Percentiles rank a stretch among this genome's conserved stretches.
Evolutionary conservation across 2,888 invertebrate genomes (phyloP).

Genomic region (Lumbricus terrestris): DNA sequence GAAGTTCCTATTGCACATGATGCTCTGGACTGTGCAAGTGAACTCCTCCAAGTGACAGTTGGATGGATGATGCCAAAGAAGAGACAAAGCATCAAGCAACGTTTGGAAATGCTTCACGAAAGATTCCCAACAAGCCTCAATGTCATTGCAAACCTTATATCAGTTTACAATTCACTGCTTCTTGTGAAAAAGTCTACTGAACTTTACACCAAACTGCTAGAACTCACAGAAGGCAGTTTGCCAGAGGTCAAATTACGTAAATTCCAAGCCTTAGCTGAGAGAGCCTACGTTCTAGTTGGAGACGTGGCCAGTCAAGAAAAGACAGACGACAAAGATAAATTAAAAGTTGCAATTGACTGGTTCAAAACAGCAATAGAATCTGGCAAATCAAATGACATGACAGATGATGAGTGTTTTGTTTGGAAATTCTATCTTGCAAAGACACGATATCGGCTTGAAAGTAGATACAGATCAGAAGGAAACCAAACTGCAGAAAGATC

Average conservation of each 20-base stretch:
- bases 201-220: not conserved
- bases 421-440: not conserved
- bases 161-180: not conserved
- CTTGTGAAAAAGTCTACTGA: not conserved
- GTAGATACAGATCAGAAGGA: not conserved
- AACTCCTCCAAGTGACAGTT: not conserved
- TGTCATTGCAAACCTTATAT: not conserved
- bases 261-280: not conserved
- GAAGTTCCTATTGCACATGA: not conserved
- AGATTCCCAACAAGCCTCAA: not conserved
- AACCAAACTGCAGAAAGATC: not conserved
- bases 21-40: not conserved
- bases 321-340: not conserved
- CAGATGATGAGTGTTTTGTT: not conserved
- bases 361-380: not conserved
- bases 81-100: not conserved
- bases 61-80: not conserved
- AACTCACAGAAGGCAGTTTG: not conserved
- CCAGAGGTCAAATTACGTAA: not conserved
- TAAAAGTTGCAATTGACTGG: not conserved
- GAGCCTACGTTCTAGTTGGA: slow-evolving; percentile 3
- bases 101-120: not conserved
- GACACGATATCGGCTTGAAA: not conserved
- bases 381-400: not conserved
- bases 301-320: slow-evolving; percentile 3